phyloP scores from a whole-genome alignment of 2,888 invertebrate genomes.

The Bembecia ichneumoniformis region DNA sequence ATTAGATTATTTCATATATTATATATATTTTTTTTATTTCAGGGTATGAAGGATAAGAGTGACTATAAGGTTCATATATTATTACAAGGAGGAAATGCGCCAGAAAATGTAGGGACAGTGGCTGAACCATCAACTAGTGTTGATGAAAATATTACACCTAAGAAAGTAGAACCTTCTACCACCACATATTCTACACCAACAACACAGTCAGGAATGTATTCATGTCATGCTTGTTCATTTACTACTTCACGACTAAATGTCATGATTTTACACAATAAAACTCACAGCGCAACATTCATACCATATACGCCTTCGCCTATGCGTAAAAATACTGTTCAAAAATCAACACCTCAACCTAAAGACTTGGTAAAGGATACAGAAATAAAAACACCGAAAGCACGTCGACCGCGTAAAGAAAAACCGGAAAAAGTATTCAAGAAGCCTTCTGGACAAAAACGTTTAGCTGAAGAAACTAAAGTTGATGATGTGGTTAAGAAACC shows the following conservation, averaged over 20 bases:
- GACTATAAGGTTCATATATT: slow-evolving; percentile 78
- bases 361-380: slow-evolving; percentile 10
- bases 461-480: slow-evolving; percentile 36
- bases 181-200: slow-evolving; percentile 26
- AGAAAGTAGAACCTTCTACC: slow-evolving; percentile 15
- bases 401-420: slow-evolving; percentile 1
- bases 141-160: slow-evolving; percentile 25
- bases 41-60: slow-evolving; percentile 48
- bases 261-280: slow-evolving; percentile 80
- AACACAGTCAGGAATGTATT: slow-evolving; percentile 55
- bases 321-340: slow-evolving; percentile 36
- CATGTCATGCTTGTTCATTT: slow-evolving; percentile 77
- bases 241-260: slow-evolving; percentile 79
- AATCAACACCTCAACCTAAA: slow-evolving; percentile 34
- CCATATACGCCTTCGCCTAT: slow-evolving; percentile 59
- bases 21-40: slow-evolving; percentile 22
- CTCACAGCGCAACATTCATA: slow-evolving; percentile 72
- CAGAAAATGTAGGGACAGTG: slow-evolving; percentile 20
- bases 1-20: slow-evolving; percentile 2
- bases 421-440: slow-evolving; percentile 36
- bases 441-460: slow-evolving; percentile 48
- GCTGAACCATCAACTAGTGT: slow-evolving; percentile 37
- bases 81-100: slow-evolving; percentile 67
- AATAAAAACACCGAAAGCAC: slow-evolving; percentile 37
- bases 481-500: slow-evolving; percentile 52